Base-by-base conservation (phyloP, 2,888 invertebrate species). In the Cantharis rustica region DNA sequence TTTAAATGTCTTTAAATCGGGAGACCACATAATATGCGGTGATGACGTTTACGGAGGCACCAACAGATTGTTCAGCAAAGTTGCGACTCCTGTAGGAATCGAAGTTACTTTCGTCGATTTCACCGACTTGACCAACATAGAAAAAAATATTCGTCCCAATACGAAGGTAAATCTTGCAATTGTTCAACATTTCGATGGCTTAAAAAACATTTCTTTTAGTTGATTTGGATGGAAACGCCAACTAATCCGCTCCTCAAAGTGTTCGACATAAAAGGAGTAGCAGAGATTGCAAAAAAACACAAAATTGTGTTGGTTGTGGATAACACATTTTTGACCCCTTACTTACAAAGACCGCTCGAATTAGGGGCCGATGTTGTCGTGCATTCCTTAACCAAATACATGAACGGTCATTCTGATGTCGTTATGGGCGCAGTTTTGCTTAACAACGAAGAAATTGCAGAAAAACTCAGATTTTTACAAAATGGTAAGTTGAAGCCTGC, bases 321-420 rank as follows among this genome's bases (percentile, higher is more conserved):
- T 88, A 98, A 98, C 86, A 98, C 98, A 15, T 98, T 99, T 88
- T 90, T 97, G 81, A 95, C 97, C 0, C 92, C 96, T 1, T 97
- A 96, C 85, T 94, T 96, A 81, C 97, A 98, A 94, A 91, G 94
- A 76, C 99, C 99, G 0, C 88, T 99, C 73, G 93, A 93, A 20
- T 90, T 98, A 47, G 99, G 98, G 0, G 98, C 96, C 1, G 98
- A 99, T 87, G 89, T 98, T 73, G 95, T 94, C 1, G 89, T 96
- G 83, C 98, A 99, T 88, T 99, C 99, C 0, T 85, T 98, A 73
- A 98, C 98, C 0, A 99, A 99, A 89, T 99, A 98, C 86, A 96
- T 99, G 93, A 99, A 99, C 88, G 99, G 99, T 0, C 99, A 99
- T 89, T 94, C 96, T 0, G 99, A 99, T 89, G 95, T 98, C 16